These are phyloP conservation scores for Macrosiphum euphorbiae DNA, from an alignment of 2,888 invertebrate species.

Conservation along the genomic window DNA sequence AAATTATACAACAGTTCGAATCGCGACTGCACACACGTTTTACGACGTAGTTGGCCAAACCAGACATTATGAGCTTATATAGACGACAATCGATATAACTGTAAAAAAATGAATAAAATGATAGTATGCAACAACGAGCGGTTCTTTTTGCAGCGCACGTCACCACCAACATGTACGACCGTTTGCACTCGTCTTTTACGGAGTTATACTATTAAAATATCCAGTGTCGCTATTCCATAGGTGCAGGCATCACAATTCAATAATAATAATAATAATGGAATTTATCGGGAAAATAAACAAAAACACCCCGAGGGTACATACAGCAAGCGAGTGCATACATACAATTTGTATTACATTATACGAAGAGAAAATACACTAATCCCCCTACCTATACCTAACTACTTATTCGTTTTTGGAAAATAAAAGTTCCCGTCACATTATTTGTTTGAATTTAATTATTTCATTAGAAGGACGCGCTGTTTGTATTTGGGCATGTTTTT, in stretches of 20 bases:
- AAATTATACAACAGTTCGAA: background rate
- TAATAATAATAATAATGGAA: background rate
- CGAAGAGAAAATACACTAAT: background rate
- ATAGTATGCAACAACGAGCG: background rate
- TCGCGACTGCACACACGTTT: background rate
- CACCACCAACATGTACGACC: background rate
- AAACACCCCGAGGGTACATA: background rate
- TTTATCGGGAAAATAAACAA: background rate
- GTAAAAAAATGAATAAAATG: background rate
- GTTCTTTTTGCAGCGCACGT: background rate
- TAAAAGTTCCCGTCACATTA: no score
- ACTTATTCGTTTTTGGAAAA: no score
- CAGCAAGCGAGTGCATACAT: background rate
- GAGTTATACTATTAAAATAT: background rate
- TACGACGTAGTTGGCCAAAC: background rate
- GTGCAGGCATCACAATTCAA: no score
- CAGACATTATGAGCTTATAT: background rate
- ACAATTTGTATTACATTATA: background rate
- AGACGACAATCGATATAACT: background rate
- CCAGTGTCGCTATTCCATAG: background rate
- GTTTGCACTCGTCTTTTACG: background rate
- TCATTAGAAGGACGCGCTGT: no score
- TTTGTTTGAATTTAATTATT: no score
- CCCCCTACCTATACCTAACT: no score
- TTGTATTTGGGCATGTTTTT: no score